Conservation (phyloP, 2,113 vertebrate genomes). For the Thunnus maccoyii region DNA sequence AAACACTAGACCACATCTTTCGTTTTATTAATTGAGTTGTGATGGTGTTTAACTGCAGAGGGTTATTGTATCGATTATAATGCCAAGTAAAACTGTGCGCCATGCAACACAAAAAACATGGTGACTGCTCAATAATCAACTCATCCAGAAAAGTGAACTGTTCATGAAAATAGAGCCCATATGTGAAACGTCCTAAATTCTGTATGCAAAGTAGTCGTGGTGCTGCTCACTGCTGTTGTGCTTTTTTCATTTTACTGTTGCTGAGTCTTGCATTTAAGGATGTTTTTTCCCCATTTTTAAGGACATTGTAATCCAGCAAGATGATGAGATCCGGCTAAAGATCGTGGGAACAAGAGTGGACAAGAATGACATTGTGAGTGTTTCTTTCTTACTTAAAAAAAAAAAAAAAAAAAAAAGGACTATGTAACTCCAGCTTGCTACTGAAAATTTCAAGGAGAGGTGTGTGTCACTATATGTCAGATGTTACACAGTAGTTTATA, state of each 20-base stretch:
- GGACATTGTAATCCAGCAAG: conserved; percentile 96
- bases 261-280: not conserved
- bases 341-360: conserved; percentile 95
- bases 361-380: conserved; percentile 94
- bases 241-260: not conserved
- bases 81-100: no score
- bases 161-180: no score
- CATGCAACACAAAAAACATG: no score
- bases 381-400: not conserved
- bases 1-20: no score
- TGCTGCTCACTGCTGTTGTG: not conserved
- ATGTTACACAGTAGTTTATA: not conserved
- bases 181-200: not conserved
- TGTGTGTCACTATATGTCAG: not conserved
- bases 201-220: not conserved
- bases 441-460: not conserved
- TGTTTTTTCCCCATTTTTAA: conserved; percentile 58
- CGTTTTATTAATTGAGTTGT: no score
- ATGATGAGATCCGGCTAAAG: conserved; percentile 94
- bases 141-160: no score
- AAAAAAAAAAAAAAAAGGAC: not conserved
- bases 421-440: not conserved
- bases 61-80: no score
- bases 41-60: no score
- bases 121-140: no score